phyloP scores from a whole-genome alignment of 2,797 vertebrate species.

The Xiphorhynchus erythropygius region DNA sequence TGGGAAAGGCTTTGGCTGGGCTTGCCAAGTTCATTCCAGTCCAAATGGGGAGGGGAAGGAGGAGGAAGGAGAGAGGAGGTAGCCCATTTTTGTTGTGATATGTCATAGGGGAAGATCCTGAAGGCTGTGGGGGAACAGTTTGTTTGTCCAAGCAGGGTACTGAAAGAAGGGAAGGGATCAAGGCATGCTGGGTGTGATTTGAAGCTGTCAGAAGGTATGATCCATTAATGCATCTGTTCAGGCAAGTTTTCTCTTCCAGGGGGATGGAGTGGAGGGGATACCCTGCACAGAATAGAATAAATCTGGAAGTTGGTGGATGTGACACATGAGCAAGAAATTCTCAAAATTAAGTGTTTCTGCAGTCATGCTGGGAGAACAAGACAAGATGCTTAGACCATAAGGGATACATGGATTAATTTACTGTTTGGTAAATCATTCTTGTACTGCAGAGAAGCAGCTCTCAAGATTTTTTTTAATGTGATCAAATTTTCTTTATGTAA shows the following conservation, averaged over 20 bases:
- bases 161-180: not conserved
- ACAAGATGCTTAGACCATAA: not conserved
- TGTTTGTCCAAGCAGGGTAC: not conserved
- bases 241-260: not conserved
- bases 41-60: not conserved
- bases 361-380: not conserved
- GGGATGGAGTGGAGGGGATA: not conserved
- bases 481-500: not conserved
- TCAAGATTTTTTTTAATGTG: not conserved
- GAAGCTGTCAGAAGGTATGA: not conserved
- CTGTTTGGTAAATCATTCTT: not conserved
- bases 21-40: not conserved
- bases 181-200: not conserved
- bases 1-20: not conserved
- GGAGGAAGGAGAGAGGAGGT: not conserved
- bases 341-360: not conserved
- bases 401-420: not conserved
- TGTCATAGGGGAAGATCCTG: not conserved
- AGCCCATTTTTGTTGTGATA: not conserved
- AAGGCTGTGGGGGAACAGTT: not conserved
- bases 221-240: too few species aligned
- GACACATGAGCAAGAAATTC: not conserved
- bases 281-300: not conserved
- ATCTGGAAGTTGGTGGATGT: not conserved
- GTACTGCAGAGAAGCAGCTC: not conserved